Evolutionary conservation across 2,888 invertebrate species (phyloP).

Genomic region (Catocala nupta): DNA sequence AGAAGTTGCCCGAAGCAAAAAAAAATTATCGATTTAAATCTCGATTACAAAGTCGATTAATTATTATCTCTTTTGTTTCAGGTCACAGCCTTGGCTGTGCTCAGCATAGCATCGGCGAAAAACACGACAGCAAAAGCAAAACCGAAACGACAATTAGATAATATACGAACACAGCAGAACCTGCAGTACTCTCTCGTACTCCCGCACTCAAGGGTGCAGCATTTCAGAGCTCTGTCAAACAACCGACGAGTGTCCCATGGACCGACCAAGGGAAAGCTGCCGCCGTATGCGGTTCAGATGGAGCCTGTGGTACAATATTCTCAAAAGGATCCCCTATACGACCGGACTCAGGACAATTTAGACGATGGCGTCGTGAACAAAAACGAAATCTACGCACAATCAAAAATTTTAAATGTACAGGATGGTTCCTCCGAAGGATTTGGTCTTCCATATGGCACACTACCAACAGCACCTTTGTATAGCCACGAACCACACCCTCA

Average conservation of each 20-base stretch:
- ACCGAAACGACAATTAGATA: constrained; percentile 86
- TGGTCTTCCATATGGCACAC: constrained; percentile 79
- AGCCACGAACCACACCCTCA: constrained; percentile 81
- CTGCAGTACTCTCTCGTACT: constrained; percentile 88
- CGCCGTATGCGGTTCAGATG: constrained; percentile 93
- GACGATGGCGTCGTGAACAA: constrained; percentile 77
- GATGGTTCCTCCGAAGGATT: constrained; percentile 81
- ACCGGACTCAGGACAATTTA: constrained; percentile 84
- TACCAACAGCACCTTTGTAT: constrained; percentile 83
- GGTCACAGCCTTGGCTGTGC: constrained; percentile 87
- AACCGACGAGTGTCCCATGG: constrained; percentile 87
- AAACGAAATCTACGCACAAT: constrained; percentile 82
- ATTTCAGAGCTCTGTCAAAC: constrained; percentile 82
- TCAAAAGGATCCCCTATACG: constrained; percentile 92
- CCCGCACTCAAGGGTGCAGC: constrained; percentile 85
- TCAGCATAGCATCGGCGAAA: constrained; percentile 82
- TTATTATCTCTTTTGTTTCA: constrained; percentile 75
- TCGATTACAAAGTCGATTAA: constrained; percentile 29
- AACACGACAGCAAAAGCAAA: constrained; percentile 82
- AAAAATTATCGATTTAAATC: constrained; percentile 19
- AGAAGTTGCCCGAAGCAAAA: constrained; percentile 35
- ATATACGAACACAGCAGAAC: constrained; percentile 86
- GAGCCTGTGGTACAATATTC: constrained; percentile 93
- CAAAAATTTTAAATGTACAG: constrained; percentile 79
- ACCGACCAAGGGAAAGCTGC: constrained; percentile 82